These are phyloP conservation scores for human DNA, from an alignment of 2,113 vertebrate species.

Conservation along the genomic window DNA sequence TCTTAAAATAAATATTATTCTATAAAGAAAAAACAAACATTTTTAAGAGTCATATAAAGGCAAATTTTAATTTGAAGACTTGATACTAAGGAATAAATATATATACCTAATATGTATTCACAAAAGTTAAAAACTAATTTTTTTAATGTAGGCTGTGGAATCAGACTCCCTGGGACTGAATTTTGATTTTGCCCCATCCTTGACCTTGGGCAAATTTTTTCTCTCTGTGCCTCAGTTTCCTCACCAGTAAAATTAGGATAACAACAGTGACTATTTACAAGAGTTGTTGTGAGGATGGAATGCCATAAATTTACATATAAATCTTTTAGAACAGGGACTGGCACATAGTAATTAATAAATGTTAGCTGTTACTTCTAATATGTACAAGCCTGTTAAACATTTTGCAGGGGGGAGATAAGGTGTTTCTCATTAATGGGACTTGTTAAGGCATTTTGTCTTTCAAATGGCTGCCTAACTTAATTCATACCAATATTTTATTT, in stretches of 20 bases:
- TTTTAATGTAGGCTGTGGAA: neutral
- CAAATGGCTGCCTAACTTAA: slow-evolving; percentile 39
- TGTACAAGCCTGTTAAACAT: slow-evolving; percentile 1
- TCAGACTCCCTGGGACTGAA: neutral
- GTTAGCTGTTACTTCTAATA: neutral
- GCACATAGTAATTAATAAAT: slow-evolving; percentile 43
- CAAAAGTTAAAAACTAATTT: too few relatives aligned
- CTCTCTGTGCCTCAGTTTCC: neutral
- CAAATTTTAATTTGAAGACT: slow-evolving; percentile 32
- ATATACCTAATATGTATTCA: too few relatives aligned
- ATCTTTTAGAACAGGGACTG: neutral
- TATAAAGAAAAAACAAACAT: slow-evolving; percentile 4
- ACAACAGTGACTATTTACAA: slow-evolving; percentile 2
- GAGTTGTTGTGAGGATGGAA: neutral
- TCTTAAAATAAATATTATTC: slow-evolving; percentile 31
- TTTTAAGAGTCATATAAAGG: neutral
- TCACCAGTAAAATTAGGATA: slow-evolving; percentile 1
- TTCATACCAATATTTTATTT: slow-evolving; percentile 35
- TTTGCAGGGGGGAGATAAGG: neutral
- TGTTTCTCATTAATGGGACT: slow-evolving; percentile 14
- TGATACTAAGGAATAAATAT: neutral
- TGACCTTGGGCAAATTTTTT: neutral
- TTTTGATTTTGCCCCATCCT: neutral
- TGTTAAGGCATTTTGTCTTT: slow-evolving; percentile 47
- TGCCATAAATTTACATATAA: neutral